Percentiles rank a stretch among this genome's conserved stretches.
Conservation (phyloP, 2,113 vertebrate species). For the Notothenia rossii region DNA sequence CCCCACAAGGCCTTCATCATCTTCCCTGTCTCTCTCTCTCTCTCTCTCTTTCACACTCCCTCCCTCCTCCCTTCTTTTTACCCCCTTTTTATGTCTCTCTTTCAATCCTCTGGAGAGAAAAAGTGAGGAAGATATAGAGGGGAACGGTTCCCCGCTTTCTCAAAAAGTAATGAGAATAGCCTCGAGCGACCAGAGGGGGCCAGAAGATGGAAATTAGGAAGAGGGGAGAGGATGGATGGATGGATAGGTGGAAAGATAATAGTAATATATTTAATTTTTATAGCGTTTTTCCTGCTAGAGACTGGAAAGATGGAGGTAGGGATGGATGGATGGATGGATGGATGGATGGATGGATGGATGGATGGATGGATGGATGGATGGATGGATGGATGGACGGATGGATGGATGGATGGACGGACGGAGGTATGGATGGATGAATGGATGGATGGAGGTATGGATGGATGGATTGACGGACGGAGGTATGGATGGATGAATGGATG, state of each 20-base stretch:
- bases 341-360: constrained; percentile 23
- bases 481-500: constrained; percentile 14
- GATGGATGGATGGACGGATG: constrained; percentile 11
- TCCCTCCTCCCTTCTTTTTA: no score
- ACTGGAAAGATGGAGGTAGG: constrained; percentile 30
- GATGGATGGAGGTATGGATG: constrained; percentile 22
- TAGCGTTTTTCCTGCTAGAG: no score
- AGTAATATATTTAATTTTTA: no score
- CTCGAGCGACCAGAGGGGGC: constrained; percentile 30
- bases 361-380: not conserved
- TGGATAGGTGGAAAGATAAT: not conserved
- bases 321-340: constrained; percentile 28
- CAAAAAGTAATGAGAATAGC: constrained; percentile 63
- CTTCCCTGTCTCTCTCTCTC: constrained; percentile 8
- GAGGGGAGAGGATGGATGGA: constrained; percentile 39
- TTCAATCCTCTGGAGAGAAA: constrained; percentile 49
- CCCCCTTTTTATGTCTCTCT: constrained; percentile 21
- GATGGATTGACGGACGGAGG: constrained; percentile 11
- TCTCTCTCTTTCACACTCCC: constrained; percentile 19
- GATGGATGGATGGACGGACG: constrained; percentile 12
- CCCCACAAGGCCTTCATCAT: constrained; percentile 70
- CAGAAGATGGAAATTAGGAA: constrained; percentile 37
- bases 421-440: constrained; percentile 12
- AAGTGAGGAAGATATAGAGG: constrained; percentile 42
- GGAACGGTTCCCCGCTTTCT: constrained; percentile 51